Evolutionary conservation across 1,140 invertebrate species (phyloP), one percentile per base, ranked within the genome.

Genomic region (Leptinotarsa undecemlineata): DNA sequence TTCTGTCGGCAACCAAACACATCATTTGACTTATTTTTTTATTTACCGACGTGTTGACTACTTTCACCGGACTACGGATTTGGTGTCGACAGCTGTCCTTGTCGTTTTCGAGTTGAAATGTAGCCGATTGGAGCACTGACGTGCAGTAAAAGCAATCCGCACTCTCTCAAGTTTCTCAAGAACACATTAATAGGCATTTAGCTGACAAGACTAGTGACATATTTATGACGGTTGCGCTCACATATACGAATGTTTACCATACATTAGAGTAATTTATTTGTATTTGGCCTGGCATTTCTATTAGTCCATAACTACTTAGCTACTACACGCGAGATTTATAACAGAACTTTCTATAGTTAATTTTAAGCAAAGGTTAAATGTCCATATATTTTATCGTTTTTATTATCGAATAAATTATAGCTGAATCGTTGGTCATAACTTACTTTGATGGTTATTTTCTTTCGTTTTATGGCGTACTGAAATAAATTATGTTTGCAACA

Each of bases 241-340:
- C 80, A 82, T 83, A 84, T 84, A 84, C 84, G 82, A 84, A 83
- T 84, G 83, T 84, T 84, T 84, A 84, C 83, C 81, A 84, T 84
- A 84, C 83, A 84, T 84, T 84, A 84, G 82, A 75, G 82, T 84
- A 84, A 84, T 84, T 84, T 84, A 84, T 84, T 79, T 84, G 81
- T 79, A 82, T 83, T 83, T 80, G 77, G 76, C 72, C 79, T 84
- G 83, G 82, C 82, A 82, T 84, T 84, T 84, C 83, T 84, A 84
- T 84, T 84, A 84, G 82, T 82, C 81, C 79, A 81, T 81, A 79
- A 82, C 82, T 80, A 83, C 81, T 81, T 78, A 81, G 81, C 78
- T 81, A 82, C 79, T 78, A 77, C 72, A 48, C 75, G 63, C 69
- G 71, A 77, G 76, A 81, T 81, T 78, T 81, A 77, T 81, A 77